Conservation (phyloP, 1,140 invertebrate genomes). For the Meloidogyne hapla region DNA sequence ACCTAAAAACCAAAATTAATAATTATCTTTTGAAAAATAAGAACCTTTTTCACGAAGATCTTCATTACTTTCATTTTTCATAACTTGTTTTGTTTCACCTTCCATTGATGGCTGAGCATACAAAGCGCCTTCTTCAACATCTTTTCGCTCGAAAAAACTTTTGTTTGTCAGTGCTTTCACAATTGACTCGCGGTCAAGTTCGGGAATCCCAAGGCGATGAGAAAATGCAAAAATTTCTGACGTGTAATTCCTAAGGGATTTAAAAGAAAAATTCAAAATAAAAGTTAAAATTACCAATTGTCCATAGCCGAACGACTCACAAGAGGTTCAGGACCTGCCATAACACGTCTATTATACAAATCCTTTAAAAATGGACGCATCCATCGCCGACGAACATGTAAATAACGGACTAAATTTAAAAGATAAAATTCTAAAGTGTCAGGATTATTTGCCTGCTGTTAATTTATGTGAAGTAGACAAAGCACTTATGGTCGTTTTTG, state of each 20-base stretch:
- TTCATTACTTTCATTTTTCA: conserved; percentile 23
- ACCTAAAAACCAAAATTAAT: conserved; percentile 19
- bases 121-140: conserved; percentile 29
- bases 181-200: conserved; percentile 33
- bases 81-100: background rate
- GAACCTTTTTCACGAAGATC: conserved; percentile 27
- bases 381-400: background rate
- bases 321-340: conserved; percentile 42
- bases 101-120: conserved; percentile 17
- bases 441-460: background rate
- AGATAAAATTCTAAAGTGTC: background rate
- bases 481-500: background rate
- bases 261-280: background rate
- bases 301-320: conserved; percentile 32
- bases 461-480: background rate
- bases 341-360: conserved; percentile 37
- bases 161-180: conserved; percentile 44
- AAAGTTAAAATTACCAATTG: conserved; percentile 36
- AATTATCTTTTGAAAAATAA: background rate
- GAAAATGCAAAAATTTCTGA: conserved; percentile 44
- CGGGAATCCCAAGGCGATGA: conserved; percentile 36
- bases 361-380: conserved; percentile 33
- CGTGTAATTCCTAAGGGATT: conserved; percentile 39
- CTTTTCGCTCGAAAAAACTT: conserved; percentile 39
- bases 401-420: conserved; percentile 3